Evolutionary conservation across 2,797 vertebrate genomes (phyloP).

Genomic region (Oreortyx pictus): DNA sequence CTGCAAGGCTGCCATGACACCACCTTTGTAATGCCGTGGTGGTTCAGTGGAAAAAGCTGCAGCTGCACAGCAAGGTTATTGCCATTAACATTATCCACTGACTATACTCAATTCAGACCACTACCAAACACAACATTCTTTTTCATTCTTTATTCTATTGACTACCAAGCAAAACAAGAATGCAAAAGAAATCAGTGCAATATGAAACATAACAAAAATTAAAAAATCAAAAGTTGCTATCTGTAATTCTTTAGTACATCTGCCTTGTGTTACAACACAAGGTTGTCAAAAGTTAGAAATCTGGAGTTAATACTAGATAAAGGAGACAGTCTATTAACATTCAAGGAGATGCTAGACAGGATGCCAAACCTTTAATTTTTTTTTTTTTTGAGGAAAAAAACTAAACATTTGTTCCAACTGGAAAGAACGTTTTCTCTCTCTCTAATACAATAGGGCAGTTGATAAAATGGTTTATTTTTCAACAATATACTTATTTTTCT

Average conservation of each 20-base stretch:
- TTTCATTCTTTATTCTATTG: not conserved
- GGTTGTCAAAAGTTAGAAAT: not conserved
- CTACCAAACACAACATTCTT: not conserved
- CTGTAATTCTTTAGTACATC: rapidly evolving
- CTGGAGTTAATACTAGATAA: not conserved
- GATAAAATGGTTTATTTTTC: not conserved
- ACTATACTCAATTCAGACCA: not conserved
- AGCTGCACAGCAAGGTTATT: not conserved
- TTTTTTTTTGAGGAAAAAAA: not conserved
- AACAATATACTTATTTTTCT: not conserved
- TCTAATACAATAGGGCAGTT: not conserved
- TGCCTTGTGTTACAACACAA: not conserved
- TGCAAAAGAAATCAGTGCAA: not conserved
- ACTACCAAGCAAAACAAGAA: not conserved
- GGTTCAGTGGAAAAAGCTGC: not conserved
- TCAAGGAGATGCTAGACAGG: not conserved
- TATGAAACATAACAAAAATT: not conserved
- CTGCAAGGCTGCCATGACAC: not conserved
- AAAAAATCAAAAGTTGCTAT: not conserved
- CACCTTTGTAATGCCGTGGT: rapidly evolving
- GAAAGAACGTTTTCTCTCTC: not conserved
- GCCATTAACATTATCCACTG: not conserved
- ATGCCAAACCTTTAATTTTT: not conserved
- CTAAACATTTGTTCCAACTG: not conserved
- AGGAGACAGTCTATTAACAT: rapidly evolving